A percentile compares a stretch with the other conserved stretches of the same genome.
phyloP scores from a whole-genome alignment of 2,888 invertebrate genomes.

The Camponotus fellah region DNA sequence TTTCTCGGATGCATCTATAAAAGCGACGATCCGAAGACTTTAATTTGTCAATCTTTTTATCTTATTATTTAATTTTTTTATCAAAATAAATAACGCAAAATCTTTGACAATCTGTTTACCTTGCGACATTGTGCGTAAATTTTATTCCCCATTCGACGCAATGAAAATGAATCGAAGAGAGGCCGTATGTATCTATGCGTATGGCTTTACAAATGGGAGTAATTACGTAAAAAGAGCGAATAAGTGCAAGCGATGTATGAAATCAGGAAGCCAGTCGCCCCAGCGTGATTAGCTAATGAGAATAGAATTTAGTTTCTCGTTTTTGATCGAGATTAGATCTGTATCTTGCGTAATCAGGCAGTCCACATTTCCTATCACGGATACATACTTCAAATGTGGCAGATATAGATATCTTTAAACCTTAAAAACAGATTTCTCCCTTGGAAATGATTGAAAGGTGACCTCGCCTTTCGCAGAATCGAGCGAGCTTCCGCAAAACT shows the following conservation, averaged over 20 bases:
- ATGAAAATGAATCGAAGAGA: conserved; percentile 7
- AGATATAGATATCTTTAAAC: not conserved
- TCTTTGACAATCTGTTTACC: not conserved
- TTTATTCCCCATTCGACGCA: not conserved
- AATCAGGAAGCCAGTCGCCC: conserved; percentile 8
- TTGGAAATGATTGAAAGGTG: not conserved
- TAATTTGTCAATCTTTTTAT: not conserved
- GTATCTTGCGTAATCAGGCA: not conserved
- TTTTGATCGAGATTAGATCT: not conserved
- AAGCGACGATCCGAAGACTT: too few relatives aligned
- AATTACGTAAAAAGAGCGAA: not conserved
- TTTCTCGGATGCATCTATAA: not conserved
- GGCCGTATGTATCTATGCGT: not conserved
- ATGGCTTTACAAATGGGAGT: not conserved
- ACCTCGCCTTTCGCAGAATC: not conserved
- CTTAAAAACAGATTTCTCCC: not conserved
- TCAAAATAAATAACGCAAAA: not conserved
- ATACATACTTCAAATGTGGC: not conserved
- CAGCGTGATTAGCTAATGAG: conserved; percentile 16
- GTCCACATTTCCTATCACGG: not conserved
- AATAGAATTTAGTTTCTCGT: conserved; percentile 17
- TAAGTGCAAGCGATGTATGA: not conserved
- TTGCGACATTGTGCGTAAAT: not conserved
- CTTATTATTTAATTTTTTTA: too few relatives aligned
- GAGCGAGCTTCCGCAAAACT: conserved; percentile 2